A percentile compares a stretch with the other conserved stretches of the same genome.
phyloP scores from a whole-genome alignment of 2,888 invertebrate genomes.

The Cremastinae sp. region DNA sequence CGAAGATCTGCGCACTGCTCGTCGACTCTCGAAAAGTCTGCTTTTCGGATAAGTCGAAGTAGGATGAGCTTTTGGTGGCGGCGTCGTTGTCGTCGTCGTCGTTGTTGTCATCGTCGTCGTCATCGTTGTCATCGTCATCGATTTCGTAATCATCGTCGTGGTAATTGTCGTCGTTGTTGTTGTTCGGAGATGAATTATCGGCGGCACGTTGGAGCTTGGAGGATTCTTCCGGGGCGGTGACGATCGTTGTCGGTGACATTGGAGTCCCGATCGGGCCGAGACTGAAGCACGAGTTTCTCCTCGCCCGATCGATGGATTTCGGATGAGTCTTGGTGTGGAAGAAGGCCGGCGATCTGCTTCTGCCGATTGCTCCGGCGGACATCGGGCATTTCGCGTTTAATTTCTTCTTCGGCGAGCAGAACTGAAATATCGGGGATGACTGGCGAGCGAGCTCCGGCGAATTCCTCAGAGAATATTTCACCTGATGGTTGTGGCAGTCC shows the following conservation, averaged over 20 bases:
- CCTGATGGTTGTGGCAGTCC: conserved; percentile 56
- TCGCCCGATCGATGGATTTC: conserved; percentile 66
- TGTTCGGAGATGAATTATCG: conserved; percentile 49
- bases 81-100: too few species aligned
- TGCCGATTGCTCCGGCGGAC: conserved; percentile 58
- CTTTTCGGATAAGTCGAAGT: too few species aligned
- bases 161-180: too few species aligned
- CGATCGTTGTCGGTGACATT: conserved; percentile 72
- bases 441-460: conserved; percentile 52
- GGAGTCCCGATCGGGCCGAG: conserved; percentile 67
- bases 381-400: conserved; percentile 70
- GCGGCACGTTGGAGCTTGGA: conserved; percentile 29
- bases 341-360: conserved; percentile 61
- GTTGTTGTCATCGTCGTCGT: too few species aligned
- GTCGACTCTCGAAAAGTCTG: too few species aligned
- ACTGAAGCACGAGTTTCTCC: conserved; percentile 70
- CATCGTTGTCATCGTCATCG: too few species aligned
- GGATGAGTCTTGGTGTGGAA: conserved; percentile 66
- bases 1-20: too few species aligned
- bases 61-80: too few species aligned
- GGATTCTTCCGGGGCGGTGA: conserved; percentile 58
- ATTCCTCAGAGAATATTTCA: conserved; percentile 62
- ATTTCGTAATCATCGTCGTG: too few species aligned
- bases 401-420: conserved; percentile 70
- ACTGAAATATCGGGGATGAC: conserved; percentile 69